Base-by-base conservation (phyloP, 2,888 invertebrate species). In the Dascillus cervinus region DNA sequence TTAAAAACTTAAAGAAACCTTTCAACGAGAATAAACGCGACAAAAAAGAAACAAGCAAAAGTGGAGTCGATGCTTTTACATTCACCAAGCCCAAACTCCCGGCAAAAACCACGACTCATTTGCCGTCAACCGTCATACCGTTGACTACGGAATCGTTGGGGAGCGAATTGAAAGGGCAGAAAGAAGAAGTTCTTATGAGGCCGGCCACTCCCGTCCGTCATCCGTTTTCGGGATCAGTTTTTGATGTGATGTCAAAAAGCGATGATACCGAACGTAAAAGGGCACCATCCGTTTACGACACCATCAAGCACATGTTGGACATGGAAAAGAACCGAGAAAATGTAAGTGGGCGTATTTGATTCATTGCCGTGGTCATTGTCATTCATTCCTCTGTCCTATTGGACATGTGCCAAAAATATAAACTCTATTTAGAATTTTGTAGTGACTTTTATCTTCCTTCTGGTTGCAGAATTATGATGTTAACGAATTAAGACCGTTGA, bases 131-230 rank as follows among this genome's bases (percentile, higher is more conserved):
- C 29, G 41, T 49, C 19, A 34, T 41, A 22, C 33, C 49, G 4
- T 52, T 49, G 27, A 17, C 17, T 6, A n/a, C n/a, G n/a, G n/a
- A n/a, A n/a, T n/a, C n/a, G n/a, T n/a, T n/a, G n/a, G 44, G 46
- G 14, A 52, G 56, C 12, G 36, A 40, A 11, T 49, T 52, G 15
- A 47, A 47, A 11, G 79, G 78, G 1, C 76, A 81, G 50, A 77
- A 78, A 46, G 80, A 81, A 58, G 70, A 76, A 26, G 74, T 76
- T 6, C 60, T 79, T 49, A 71, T 75, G 34, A 65, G 77, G 39
- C 79, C 79, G 3, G 69, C 72, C 3, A 69, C 72, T 13, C 72
- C 72, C 22, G 64, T 66, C 1, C 58, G 69, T 33, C 66, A 66
- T 44, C 66, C 71, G 19, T 73, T 73, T 52, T 69, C 72, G 39